Base-by-base conservation (phyloP, 2,797 vertebrate genomes). In the Gymnodraco acuticeps region DNA sequence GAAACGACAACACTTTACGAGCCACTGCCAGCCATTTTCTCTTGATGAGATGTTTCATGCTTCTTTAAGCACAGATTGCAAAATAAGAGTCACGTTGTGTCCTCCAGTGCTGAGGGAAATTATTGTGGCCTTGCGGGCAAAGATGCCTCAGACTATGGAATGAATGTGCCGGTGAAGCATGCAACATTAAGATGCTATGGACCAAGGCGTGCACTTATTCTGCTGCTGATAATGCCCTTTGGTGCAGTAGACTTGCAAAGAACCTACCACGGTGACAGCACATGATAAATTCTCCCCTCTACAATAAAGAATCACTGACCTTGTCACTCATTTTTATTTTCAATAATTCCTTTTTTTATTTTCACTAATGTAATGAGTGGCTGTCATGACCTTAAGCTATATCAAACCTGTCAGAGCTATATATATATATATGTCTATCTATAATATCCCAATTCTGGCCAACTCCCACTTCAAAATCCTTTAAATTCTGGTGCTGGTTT, bases 61-160 rank as follows among this genome's bases (percentile, higher is more conserved):
- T 93, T 91, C 89, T 93, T 92, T 93, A 92, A 92, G 81, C 92
- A 89, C 87, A 92, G 87, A 92, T 88, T 92, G 88, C 77, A 89
- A 79, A 92, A 93, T 83, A 86, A 73, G 79, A 88, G 87, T 84
- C 82, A 83, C 76, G 52, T 88, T 85, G 88, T 91, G 85, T 87
- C 92, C 91, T 92, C 80, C 79, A 56, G 90, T 46, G 60, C 59
- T 80, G 75, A 75, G 78, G 79, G 83, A 84, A 91, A 88, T 86
- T 64, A 91, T 82, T 89, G 83, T 78, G 86, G 89, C 90, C 92
- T 93, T 88, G 86, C 33, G n/a, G 89, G 86, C 73, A 84, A 82
- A 85, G 79, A 78, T 52, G 88, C 86, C 85, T 88, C 70, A 15
- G 78, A 88, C 73, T 82, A 82, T 73, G 82, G 78, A 83, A 90